Evolutionary conservation across 2,113 vertebrate genomes (phyloP).

Genomic region (Pyrgilauda ruficollis): DNA sequence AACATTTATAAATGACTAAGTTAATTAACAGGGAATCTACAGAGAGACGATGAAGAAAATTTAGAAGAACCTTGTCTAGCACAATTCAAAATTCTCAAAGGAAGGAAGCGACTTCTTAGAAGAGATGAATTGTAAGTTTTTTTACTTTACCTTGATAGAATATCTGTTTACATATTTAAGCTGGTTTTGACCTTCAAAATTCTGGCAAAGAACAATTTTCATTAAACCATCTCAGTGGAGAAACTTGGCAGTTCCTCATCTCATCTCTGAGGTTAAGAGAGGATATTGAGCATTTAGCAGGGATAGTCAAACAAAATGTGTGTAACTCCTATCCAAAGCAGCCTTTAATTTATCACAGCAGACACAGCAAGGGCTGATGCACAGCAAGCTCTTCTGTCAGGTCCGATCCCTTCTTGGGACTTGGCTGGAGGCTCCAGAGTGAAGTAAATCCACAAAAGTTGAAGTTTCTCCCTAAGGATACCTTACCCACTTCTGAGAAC

Average conservation of each 20-base stretch:
- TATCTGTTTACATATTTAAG: slow-evolving; percentile 27
- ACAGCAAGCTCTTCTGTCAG: not conserved
- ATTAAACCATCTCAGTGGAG: slow-evolving; percentile 10
- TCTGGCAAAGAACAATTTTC: slow-evolving; percentile 16
- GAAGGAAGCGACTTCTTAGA: not conserved
- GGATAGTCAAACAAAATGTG: not conserved
- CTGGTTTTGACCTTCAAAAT: slow-evolving; percentile 18
- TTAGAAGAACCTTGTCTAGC: not conserved
- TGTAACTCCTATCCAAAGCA: not conserved
- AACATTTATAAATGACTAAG: slow-evolving; percentile 35
- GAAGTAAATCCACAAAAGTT: not conserved
- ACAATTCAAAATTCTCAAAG: slow-evolving; percentile 20
- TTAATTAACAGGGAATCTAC: slow-evolving; percentile 61
- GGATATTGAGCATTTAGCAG: slow-evolving; percentile 6
- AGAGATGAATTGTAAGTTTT: slow-evolving; percentile 22
- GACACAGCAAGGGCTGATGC: not conserved
- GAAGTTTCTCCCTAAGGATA: not conserved
- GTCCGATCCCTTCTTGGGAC: not conserved
- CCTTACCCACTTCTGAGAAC: not conserved
- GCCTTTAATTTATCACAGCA: not conserved
- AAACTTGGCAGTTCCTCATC: not conserved
- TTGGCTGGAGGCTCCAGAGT: not conserved
- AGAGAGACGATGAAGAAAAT: slow-evolving; percentile 50
- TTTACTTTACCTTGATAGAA: not conserved
- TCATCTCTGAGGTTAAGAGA: not conserved